Conservation (phyloP, 1,140 invertebrate species). For the Patella vulgata region DNA sequence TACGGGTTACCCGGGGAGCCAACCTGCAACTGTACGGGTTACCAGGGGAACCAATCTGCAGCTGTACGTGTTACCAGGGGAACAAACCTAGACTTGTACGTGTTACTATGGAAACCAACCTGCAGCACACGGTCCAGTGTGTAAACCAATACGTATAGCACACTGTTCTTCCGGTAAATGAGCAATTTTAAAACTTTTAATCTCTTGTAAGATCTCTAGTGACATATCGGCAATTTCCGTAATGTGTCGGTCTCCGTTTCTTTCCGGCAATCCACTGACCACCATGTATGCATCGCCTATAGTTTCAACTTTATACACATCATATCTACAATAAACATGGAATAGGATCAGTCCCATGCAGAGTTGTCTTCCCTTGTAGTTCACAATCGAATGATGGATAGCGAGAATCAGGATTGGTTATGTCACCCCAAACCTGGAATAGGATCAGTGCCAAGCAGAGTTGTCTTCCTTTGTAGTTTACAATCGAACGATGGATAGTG, state of each 20-base stretch:
- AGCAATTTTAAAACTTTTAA: constrained; percentile 79
- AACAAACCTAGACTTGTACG: too few species aligned
- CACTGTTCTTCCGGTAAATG: constrained; percentile 84
- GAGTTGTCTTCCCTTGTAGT: not conserved
- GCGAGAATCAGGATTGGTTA: too few species aligned
- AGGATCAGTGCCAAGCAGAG: too few species aligned
- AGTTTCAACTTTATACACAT: constrained; percentile 12
- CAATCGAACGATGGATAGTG: too few species aligned
- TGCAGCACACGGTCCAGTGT: constrained; percentile 75
- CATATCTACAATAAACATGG: not conserved
- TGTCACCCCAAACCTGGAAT: too few species aligned
- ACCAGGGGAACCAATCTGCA: too few species aligned
- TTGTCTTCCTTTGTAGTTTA: too few species aligned
- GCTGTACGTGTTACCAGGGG: too few species aligned
- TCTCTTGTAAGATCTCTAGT: constrained; percentile 83
- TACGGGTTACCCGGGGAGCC: too few species aligned
- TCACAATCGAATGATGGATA: not conserved
- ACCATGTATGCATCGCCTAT: constrained; percentile 90
- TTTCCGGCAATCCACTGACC: constrained; percentile 85
- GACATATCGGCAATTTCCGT: constrained; percentile 90
- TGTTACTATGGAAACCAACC: too few species aligned
- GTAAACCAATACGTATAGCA: constrained; percentile 91
- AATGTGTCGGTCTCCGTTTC: constrained; percentile 80
- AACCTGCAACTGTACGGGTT: too few species aligned
- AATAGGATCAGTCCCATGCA: constrained; percentile 7